Conservation (phyloP, 1,140 invertebrate species). For the Cyclina sinensis region DNA sequence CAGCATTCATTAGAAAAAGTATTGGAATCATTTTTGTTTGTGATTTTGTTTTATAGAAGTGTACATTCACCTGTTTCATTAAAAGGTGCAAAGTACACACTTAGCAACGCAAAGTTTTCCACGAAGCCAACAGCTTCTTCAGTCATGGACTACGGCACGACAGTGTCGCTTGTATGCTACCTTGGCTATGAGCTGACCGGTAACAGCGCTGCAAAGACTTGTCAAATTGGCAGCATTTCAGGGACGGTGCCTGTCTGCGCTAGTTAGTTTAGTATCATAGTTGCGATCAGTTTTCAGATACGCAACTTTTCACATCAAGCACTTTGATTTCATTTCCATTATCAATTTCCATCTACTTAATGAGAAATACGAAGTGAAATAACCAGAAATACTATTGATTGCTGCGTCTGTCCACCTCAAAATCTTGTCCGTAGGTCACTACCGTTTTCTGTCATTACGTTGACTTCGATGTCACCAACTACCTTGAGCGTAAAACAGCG, state of each 20-base stretch:
- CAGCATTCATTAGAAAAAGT: too few species aligned
- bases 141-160: neutral
- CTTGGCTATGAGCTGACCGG: conserved; percentile 22
- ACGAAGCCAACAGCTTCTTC: neutral
- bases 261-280: conserved; percentile 49
- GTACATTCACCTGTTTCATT: neutral
- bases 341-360: too few species aligned
- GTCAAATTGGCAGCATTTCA: conserved; percentile 9
- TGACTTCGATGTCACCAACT: too few species aligned
- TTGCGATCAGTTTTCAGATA: neutral
- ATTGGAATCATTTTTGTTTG: too few species aligned
- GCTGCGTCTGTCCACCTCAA: too few species aligned
- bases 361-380: too few species aligned
- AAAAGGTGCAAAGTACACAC: neutral
- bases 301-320: neutral
- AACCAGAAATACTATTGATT: too few species aligned
- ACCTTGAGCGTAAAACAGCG: too few species aligned
- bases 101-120: neutral
- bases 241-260: conserved; percentile 34
- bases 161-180: conserved; percentile 57
- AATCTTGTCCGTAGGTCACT: too few species aligned
- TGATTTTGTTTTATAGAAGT: too few species aligned
- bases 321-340: neutral
- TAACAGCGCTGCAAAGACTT: conserved; percentile 22
- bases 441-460: too few species aligned